phyloP scores from a whole-genome alignment of 2,113 vertebrate genomes.

The Suricata suricatta region DNA sequence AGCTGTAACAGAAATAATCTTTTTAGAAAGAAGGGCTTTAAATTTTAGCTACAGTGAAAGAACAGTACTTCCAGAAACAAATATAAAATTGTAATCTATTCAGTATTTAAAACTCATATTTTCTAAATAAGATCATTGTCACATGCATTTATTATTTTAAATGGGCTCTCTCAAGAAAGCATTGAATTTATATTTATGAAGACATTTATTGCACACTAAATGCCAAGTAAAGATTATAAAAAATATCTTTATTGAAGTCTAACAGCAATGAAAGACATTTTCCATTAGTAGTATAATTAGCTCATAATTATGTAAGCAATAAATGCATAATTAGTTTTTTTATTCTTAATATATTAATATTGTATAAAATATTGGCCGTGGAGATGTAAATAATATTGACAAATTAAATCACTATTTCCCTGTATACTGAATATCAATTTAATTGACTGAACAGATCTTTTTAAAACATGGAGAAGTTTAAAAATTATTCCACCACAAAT shows the following conservation, averaged over 20 bases:
- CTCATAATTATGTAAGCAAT: constrained; percentile 71
- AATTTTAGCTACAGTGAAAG: neutral
- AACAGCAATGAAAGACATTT: constrained; percentile 60
- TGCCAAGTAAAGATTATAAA: constrained; percentile 69
- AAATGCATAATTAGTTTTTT: constrained; percentile 73
- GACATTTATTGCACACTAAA: constrained; percentile 71
- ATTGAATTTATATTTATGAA: constrained; percentile 72
- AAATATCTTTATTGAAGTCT: constrained; percentile 68
- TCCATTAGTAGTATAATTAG: constrained; percentile 70
- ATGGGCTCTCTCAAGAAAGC: constrained; percentile 57
- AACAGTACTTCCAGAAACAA: neutral
- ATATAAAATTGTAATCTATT: constrained; percentile 14
- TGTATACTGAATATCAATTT: constrained; percentile 28
- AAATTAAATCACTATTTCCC: constrained; percentile 57
- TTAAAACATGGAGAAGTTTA: neutral
- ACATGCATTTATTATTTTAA: constrained; percentile 67
- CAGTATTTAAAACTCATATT: constrained; percentile 68
- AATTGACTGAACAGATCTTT: neutral
- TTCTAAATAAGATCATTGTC: constrained; percentile 65
- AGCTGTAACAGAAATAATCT: neutral
- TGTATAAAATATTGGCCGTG: constrained; percentile 43
- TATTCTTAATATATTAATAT: constrained; percentile 63
- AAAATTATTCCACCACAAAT: neutral
- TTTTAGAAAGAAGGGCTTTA: neutral
- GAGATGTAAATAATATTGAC: constrained; percentile 68